Conservation (phyloP, 2,113 vertebrate genomes). For the Arvicanthis niloticus region DNA sequence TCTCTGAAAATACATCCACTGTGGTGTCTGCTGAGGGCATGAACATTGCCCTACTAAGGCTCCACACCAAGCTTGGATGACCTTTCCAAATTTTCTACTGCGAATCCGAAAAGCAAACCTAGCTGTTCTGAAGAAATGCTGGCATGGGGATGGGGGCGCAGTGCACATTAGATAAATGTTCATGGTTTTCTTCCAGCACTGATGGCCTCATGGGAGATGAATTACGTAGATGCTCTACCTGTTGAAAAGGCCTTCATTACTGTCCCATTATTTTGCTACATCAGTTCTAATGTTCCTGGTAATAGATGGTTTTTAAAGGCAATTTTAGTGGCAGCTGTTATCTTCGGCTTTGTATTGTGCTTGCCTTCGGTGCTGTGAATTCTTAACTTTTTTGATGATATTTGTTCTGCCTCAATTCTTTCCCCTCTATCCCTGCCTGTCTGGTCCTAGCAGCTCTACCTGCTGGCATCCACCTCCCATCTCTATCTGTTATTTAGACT, state of each 20-base stretch:
- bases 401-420: neutral
- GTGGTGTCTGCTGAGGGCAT: conserved; percentile 23
- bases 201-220: neutral
- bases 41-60: conserved; percentile 50
- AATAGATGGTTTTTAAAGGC: conserved; percentile 40
- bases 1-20: conserved; percentile 43
- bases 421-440: neutral
- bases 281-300: conserved; percentile 23
- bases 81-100: conserved; percentile 55
- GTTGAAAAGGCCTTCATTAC: neutral
- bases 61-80: conserved; percentile 42
- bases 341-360: neutral
- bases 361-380: neutral
- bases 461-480: neutral
- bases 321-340: conserved; percentile 39
- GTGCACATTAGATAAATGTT: conserved; percentile 11
- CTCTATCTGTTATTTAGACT: neutral
- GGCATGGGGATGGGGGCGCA: fast-evolving
- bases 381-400: neutral
- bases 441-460: neutral
- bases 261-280: conserved; percentile 24
- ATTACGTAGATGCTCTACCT: conserved; percentile 14
- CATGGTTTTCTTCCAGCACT: neutral
- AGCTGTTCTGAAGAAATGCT: conserved; percentile 10
- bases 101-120: conserved; percentile 64